Percentiles rank a stretch among this genome's conserved stretches.
These are phyloP conservation scores for Haliclystus octoradiatus DNA, from an alignment of 30 jellyfish, hydroid and myxozoan genomes.

Conservation along the genomic window DNA sequence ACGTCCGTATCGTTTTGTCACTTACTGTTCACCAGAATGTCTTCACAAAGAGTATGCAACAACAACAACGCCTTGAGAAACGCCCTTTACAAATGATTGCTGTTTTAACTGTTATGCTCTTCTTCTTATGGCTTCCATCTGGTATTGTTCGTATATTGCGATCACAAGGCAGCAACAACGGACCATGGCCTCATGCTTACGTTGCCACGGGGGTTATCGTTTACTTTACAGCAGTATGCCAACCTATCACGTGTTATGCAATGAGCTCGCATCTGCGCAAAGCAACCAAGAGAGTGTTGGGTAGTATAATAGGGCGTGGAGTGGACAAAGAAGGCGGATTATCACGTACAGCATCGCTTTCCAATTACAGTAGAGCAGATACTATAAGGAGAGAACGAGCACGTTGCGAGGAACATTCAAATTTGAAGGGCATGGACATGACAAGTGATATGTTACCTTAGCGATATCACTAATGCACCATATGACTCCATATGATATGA, in stretches of 20 bases:
- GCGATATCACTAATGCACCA: too few relatives aligned
- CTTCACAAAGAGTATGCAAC: constrained; percentile 5
- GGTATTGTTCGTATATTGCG: constrained; percentile 7
- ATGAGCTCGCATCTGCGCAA: constrained; percentile 1
- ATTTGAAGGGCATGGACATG: too few relatives aligned
- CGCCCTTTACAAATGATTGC: constrained; percentile 6
- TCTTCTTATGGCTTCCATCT: constrained; percentile 2
- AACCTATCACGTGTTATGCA: constrained; percentile 3
- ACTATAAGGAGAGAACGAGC: too few relatives aligned
- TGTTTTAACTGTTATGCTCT: neutral
- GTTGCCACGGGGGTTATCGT: neutral
- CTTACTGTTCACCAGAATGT: neutral
- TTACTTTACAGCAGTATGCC: constrained; percentile 2
- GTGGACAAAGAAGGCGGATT: too few relatives aligned
- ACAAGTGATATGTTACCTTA: too few relatives aligned
- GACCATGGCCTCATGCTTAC: constrained; percentile 1
- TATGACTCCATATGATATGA: too few relatives aligned
- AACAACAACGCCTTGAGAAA: constrained; percentile 4
- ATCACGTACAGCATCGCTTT: too few relatives aligned
- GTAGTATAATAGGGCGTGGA: too few relatives aligned
- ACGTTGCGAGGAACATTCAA: too few relatives aligned
- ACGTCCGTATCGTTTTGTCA: neutral
- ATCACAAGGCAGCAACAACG: neutral
- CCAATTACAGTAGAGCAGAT: too few relatives aligned
- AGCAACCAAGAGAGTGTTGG: constrained; percentile 3